Base-by-base conservation (phyloP, 37 sponge, comb jelly and placozoan genomes). In the Theonella swinhoei region DNA sequence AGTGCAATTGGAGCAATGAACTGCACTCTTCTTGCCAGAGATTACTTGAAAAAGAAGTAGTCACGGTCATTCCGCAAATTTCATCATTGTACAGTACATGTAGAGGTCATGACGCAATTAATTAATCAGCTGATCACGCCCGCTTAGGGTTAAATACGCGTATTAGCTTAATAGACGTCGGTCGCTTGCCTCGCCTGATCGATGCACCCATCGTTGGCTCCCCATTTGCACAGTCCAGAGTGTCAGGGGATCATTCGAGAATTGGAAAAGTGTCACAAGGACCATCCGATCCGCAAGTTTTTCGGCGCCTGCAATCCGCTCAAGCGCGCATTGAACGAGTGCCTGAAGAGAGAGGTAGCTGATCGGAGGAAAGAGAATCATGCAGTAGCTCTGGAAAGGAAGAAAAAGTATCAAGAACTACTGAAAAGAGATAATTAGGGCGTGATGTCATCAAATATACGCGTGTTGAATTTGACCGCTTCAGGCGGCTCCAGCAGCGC, bases 1-100 rank as follows among this genome's bases (percentile, higher is more conserved):
- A 83, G 85, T 69, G 84, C 80, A 24, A 91, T 96, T 67, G 91
- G 92, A 59, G 94, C 90, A 22, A 93, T 87, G 85, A 96, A 96
- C 64, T 85, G 59, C 5, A 80, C 90, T 29, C 87, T 95, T 3
- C 77, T 95, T 3, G 75, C 84, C 4, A 77, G 65, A 68, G 88
- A 84, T 25, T 72, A 84, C 66, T 68, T 80, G 30, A 23, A 33
- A 2, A 32, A 14, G 34, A 64, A 64, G 64, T n/a, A n/a, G n/a
- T n/a, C n/a, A n/a, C n/a, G n/a, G n/a, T n/a, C n/a, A n/a, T n/a
- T 64, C n/a, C n/a, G n/a, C n/a, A n/a, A n/a, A n/a, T n/a, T n/a
- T n/a, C n/a, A n/a, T n/a, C n/a, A n/a, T n/a, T n/a, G n/a, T n/a
- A n/a, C n/a, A n/a, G n/a, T n/a, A n/a, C n/a, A n/a, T n/a, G n/a